Evolutionary conservation across 2,888 invertebrate genomes (phyloP).

Genomic region (Philonicus albiceps): DNA sequence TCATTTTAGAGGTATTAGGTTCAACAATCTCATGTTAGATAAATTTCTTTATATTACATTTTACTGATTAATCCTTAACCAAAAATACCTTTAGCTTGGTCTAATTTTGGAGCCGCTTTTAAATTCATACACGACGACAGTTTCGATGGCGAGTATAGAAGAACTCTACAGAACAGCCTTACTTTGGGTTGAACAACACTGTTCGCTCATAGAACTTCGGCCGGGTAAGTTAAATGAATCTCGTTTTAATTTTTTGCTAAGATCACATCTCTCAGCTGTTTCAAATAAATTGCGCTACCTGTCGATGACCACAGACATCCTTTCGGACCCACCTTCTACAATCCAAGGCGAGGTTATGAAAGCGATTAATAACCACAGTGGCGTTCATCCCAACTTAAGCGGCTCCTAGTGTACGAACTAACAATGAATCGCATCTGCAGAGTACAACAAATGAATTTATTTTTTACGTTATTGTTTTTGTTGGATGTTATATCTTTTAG

Average conservation of each 20-base stretch:
- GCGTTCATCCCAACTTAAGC: conserved; percentile 60
- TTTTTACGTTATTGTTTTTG: conserved; percentile 7
- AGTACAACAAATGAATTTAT: conserved; percentile 40
- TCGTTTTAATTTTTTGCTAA: neutral
- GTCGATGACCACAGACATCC: conserved; percentile 91
- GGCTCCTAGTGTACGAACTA: conserved; percentile 46
- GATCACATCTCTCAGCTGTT: conserved; percentile 73
- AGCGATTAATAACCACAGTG: conserved; percentile 67
- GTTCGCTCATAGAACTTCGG: conserved; percentile 90
- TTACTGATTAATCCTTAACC: conserved; percentile 12
- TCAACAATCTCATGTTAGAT: too few species aligned
- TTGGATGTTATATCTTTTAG: neutral
- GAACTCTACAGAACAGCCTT: conserved; percentile 92
- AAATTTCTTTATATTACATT: too few species aligned
- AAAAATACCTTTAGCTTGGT: conserved; percentile 75
- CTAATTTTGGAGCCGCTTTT: conserved; percentile 88
- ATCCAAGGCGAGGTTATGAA: conserved; percentile 89
- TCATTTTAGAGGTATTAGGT: too few species aligned
- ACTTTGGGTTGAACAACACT: conserved; percentile 96
- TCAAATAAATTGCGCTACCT: conserved; percentile 88
- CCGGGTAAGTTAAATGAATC: conserved; percentile 72
- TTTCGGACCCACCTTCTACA: conserved; percentile 82
- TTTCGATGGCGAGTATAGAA: conserved; percentile 88
- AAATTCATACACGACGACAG: conserved; percentile 89
- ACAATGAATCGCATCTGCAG: conserved; percentile 8